Percentiles rank a stretch among this genome's conserved stretches.
These are phyloP conservation scores for Rhinogobio ventralis DNA, from an alignment of 2,797 vertebrate species.

Conservation along the genomic window DNA sequence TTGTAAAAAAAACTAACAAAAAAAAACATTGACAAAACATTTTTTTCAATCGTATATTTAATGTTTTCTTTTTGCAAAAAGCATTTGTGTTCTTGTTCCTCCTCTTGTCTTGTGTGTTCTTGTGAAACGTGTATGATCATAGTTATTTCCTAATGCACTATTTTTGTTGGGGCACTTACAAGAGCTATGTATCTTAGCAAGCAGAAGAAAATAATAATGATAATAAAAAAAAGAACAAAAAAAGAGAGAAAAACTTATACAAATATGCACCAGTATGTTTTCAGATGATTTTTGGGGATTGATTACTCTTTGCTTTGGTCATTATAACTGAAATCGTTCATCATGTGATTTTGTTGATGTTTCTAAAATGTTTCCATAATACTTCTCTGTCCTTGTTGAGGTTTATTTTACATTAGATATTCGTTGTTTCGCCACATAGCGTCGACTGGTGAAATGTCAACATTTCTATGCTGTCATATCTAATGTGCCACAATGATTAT, in stretches of 20 bases:
- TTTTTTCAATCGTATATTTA: slow-evolving; percentile 81
- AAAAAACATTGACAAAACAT: slow-evolving; percentile 3
- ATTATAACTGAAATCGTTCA: slow-evolving; percentile 63
- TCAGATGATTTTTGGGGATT: slow-evolving; percentile 51
- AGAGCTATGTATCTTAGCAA: slow-evolving; percentile 75
- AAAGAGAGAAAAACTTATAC: slow-evolving; percentile 54
- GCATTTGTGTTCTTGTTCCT: slow-evolving; percentile 75
- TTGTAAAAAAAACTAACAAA: slow-evolving; percentile 76
- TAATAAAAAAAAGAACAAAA: slow-evolving; percentile 51
- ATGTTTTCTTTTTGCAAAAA: slow-evolving; percentile 74
- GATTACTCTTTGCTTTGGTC: slow-evolving; percentile 53
- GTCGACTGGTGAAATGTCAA: not conserved
- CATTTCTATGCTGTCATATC: slow-evolving; percentile 25
- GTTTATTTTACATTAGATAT: slow-evolving; percentile 47
- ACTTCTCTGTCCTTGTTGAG: slow-evolving; percentile 45
- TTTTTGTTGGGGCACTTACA: slow-evolving; percentile 78
- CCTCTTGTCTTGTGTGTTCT: slow-evolving; percentile 79
- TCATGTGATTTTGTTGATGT: slow-evolving; percentile 73
- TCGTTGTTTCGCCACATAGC: not conserved
- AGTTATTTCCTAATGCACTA: slow-evolving; percentile 84
- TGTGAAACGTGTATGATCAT: slow-evolving; percentile 81
- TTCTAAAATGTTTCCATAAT: slow-evolving; percentile 68
- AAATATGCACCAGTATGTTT: slow-evolving; percentile 72
- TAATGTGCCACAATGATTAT: slow-evolving; percentile 49
- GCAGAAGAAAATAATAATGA: slow-evolving; percentile 61